Evolutionary conservation across 2,888 invertebrate species (phyloP), one percentile per base, ranked within the genome.

Genomic region (Nudaria mundana): DNA sequence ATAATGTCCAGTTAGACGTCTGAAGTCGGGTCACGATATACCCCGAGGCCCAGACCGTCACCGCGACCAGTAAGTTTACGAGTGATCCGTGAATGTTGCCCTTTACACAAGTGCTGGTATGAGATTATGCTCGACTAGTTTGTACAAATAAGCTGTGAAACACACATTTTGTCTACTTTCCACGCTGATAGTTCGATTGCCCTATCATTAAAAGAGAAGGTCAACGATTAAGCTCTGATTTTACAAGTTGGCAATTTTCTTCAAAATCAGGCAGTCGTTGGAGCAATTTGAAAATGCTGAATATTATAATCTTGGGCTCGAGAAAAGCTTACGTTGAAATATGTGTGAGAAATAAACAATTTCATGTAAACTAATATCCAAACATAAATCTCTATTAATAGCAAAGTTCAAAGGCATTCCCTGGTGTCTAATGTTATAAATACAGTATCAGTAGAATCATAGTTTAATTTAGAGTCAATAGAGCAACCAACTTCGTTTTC

Each of bases 401-500:
- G 61, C 56, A 61, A 66, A 59, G 52, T 56, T 64, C 59, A 64
- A 69, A 69, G 59, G 55, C 51, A 48, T 47, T 52, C 49, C 55
- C 44, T 54, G 49, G 59, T 50, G 56, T 57, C 58, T 52, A 51
- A 49, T 49, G 56, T 56, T 63, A 65, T 63, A 63, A 61, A 61
- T 64, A 62, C 52, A 56, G 62, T 67, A 61, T 61, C 64, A 66
- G 56, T 47, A 56, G 52, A 58, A 60, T 67, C 59, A 65, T 67
- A 73, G 76, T 74, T 81, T 81, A 79, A 84, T 85, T 81, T 76
- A 72, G 75, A 80, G 76, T 84, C 84, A 85, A 83, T 83, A 81
- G 81, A 82, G 79, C 83, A 62, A 66, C 71, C 77, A 81, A 83
- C 81, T 82, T 84, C 81, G 86, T 87, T 86, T 85, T 84, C 83